Evolutionary conservation across 2,888 invertebrate species (phyloP), one percentile per base, ranked within the genome.

Genomic region (Cephus pulcher): DNA sequence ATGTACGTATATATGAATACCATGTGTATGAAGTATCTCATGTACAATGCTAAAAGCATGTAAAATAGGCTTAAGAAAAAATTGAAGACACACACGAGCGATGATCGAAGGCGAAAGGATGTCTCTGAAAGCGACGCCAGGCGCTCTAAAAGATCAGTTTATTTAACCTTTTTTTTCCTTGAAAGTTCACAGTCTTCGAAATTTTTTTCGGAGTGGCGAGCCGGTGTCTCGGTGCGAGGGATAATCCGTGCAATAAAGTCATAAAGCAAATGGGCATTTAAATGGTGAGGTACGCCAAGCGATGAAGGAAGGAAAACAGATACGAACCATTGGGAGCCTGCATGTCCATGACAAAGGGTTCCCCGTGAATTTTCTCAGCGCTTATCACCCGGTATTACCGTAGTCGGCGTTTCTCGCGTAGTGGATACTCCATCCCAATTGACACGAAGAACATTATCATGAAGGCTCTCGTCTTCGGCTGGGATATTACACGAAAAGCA

Each of bases 241-340:
- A n/a, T 75, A 70, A 75, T 71, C 69, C 78, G 68, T 69, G 76
- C 77, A 75, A 80, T 76, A 75, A 76, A 74, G 40, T 68, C 23
- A 76, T 76, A 76, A 80, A 76, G 35, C 35, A 33, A 34, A 73
- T 37, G 73, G 73, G 73, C 15, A 76, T 73, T 73, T 76, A 76
- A 76, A 69, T 73, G 35, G 33, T 74, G 35, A 23, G 73, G 30
- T 40, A 75, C 40, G 37, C 11, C 56, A 78, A 74, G 37, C 77
- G 76, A 77, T 76, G 75, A 78, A 80, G 34, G 75, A 75, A 73
- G 37, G 78, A 81, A 76, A 82, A 76, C 78, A 79, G 76, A 79
- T 83, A 89, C 89, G 87, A 88, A 92, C 92, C 92, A 90, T 92
- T 92, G 84, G 92, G 89, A 85, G 92, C 91, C 88, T 92, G 90